Base-by-base conservation (phyloP, 2,888 invertebrate species). In the Flexamia atlantica region DNA sequence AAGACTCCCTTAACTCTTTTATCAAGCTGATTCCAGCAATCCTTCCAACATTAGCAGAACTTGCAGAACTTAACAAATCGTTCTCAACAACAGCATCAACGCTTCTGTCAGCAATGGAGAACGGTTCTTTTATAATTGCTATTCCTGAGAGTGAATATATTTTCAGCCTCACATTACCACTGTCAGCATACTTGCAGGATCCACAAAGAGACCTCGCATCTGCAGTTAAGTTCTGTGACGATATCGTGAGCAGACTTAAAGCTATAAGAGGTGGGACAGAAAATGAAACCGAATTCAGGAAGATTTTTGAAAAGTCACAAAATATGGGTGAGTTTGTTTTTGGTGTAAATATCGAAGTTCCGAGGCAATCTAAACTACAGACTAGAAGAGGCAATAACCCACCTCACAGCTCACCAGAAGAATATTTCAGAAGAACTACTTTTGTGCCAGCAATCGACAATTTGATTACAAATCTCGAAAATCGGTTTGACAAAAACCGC, bases 401-500 rank as follows among this genome's bases (percentile, higher is more conserved):
- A 5, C 40, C 40, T 40, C 40, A 40, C 40, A 9, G 7, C 5
- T 9, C 5, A 9, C 12, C 72, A 72, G 72, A 72, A 12, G 72
- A 72, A n/a, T 72, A 72, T 32, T 72, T 12, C 72, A 72, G 72
- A 72, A 23, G 30, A 72, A 30, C 12, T 28, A 12, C 23, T 72
- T 72, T 72, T 72, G 30, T 72, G 9, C 72, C 72, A 23, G 72
- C 72, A n/a, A 72, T 72, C 9, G 72, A 72, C 72, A 30, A 12
- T 28, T n/a, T 25, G 23, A 72, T 72, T 10, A 7, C 23, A n/a
- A 72, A 72, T 30, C 23, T 72, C n/a, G 25, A 23, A 32, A 30
- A 4, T 12, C 9, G 72, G 23, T 72, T 72, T 23, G 30, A 30
- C 30, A 23, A 72, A 23, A 72, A 72, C 12, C 9, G 72, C 4